Evolutionary conservation across 2,888 invertebrate genomes (phyloP), one percentile per base, ranked within the genome.

Genomic region (Myopa tessellatipennis): DNA sequence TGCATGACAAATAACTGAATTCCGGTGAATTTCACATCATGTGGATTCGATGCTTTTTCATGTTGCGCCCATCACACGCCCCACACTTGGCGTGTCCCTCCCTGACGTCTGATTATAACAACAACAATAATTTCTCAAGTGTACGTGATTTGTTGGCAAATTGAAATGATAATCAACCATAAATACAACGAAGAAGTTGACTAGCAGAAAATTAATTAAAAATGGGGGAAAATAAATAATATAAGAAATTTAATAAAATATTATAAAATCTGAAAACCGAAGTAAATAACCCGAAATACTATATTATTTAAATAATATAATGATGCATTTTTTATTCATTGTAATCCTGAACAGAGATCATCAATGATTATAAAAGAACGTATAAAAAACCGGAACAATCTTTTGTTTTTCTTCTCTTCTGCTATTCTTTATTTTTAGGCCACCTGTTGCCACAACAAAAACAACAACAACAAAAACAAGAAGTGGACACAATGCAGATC

Each of bases 381-480:
- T 7, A 50, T 50, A 18, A 16, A 69, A 69, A 50, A 69, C 69
- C 50, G 69, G 69, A 69, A 50, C 45, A 26, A 26, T 12, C 10
- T 40, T 10, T 61, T 61, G 14, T 61, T 18, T 1, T 38, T 34
- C 16, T 55, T 1, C 2, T 55, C 55, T 5, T 55, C 55, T n/a
- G 55, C 10, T 45, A 8, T 6, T 45, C 45, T 45, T 45, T 45
- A 1, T 45, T 6, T 45, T 6, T 8, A 45, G 10, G 2, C 40
- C 72, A 72, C 72, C 60, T 72, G 72, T 58, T 72, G 60, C 36
- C 60, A 72, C 38, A 36, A 71, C 58, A 36, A 58, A 40, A n/a
- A 4, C 40, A 70, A 52, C 34, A 36, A 55, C 52, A 55, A 26
- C 4, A 4, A 36, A 34, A 7, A 36, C 16, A 55, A 36, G 16